Evolutionary conservation across 1,140 invertebrate genomes (phyloP).

Genomic region (Reticulitermes speratus): DNA sequence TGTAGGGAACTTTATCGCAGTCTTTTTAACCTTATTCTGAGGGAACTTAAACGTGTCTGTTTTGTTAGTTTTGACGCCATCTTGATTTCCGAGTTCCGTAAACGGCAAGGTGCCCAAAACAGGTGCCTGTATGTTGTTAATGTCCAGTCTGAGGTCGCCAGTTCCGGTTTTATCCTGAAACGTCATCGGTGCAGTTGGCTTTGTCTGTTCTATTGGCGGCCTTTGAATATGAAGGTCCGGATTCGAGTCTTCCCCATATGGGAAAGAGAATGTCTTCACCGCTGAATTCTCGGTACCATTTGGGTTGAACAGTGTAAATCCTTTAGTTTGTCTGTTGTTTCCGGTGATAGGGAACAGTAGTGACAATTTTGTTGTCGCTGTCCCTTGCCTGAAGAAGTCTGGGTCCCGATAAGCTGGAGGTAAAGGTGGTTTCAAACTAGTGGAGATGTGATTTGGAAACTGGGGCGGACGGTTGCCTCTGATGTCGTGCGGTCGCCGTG

Average conservation of each 20-base stretch:
- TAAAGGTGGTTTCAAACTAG: neutral
- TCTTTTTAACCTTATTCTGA: neutral
- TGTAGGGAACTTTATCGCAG: neutral
- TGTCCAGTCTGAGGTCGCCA: constrained; percentile 39
- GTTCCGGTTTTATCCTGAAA: constrained; percentile 43
- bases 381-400: too few relatives aligned
- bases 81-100: neutral
- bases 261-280: neutral
- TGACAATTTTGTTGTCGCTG: neutral
- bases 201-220: neutral
- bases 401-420: neutral
- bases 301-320: neutral
- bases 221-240: neutral
- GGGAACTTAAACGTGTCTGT: neutral
- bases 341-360: neutral
- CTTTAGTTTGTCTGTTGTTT: neutral
- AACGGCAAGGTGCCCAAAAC: neutral
- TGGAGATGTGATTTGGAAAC: neutral
- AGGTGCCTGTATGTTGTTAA: neutral
- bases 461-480: neutral
- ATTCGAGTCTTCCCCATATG: neutral
- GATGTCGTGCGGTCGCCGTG: neutral
- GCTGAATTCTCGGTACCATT: neutral
- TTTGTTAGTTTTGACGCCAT: too few relatives aligned
- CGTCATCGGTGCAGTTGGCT: constrained; percentile 33